Percentiles rank a stretch among this genome's conserved stretches.
phyloP scores from a whole-genome alignment of 1,140 invertebrate genomes.

The Hylaeus anthracinus region DNA sequence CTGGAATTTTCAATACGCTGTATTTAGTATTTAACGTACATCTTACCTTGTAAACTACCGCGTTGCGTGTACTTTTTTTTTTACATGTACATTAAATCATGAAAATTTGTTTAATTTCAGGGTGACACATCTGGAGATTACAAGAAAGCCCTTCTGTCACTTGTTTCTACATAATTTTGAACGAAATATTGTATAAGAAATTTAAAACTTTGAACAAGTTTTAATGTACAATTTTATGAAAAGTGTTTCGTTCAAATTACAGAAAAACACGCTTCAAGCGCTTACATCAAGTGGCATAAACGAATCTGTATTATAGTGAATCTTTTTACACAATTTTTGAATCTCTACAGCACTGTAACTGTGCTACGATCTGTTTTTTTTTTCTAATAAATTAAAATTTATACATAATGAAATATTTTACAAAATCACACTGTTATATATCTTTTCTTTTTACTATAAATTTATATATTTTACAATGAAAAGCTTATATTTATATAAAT shows the following conservation, averaged over 20 bases:
- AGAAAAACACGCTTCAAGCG: neutral
- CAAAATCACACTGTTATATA: slow-evolving; percentile 18
- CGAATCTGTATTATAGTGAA: slow-evolving; percentile 1
- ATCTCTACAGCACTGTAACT: neutral
- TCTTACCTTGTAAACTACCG: neutral
- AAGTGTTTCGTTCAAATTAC: neutral
- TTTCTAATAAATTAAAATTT: slow-evolving; percentile 14
- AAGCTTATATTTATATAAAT: slow-evolving; percentile 24
- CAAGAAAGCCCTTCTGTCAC: slow-evolving; percentile 91
- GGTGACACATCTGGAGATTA: slow-evolving; percentile 96
- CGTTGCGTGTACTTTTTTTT: neutral
- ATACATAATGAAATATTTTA: slow-evolving; percentile 37
- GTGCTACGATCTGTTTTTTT: slow-evolving; percentile 10
- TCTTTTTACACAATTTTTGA: slow-evolving; percentile 4
- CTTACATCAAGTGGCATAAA: slow-evolving; percentile 14
- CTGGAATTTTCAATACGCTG: slow-evolving; percentile 4
- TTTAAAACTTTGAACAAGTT: neutral
- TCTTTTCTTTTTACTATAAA: slow-evolving; percentile 5
- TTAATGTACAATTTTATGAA: neutral
- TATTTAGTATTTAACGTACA: neutral
- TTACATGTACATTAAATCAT: neutral
- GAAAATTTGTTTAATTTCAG: slow-evolving; percentile 82
- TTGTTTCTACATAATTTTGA: slow-evolving; percentile 85
- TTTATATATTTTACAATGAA: slow-evolving; percentile 6
- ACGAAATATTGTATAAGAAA: neutral